phyloP scores from a whole-genome alignment of 1,140 invertebrate genomes.

The Oncopodura yosiiana region DNA sequence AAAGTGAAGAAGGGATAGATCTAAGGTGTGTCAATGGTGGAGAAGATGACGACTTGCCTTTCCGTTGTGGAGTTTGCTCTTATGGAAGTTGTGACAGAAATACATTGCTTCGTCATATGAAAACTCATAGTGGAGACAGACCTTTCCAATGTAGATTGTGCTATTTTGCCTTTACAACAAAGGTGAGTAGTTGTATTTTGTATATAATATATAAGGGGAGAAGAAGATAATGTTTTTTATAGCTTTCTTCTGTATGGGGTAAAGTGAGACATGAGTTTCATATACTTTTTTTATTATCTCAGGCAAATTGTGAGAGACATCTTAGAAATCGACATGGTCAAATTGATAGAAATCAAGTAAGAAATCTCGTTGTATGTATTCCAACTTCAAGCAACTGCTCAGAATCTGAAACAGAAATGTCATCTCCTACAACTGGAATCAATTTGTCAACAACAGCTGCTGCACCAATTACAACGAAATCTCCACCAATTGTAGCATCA shows the following conservation, averaged over 20 bases:
- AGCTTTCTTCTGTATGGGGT: neutral
- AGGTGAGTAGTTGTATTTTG: slow-evolving; percentile 41
- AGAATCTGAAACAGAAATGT: slow-evolving; percentile 33
- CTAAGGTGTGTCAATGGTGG: slow-evolving; percentile 27
- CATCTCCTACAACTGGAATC: slow-evolving; percentile 12
- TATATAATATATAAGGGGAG: neutral
- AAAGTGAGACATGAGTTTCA: neutral
- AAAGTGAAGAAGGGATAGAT: slow-evolving; percentile 46
- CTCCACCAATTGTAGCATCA: slow-evolving; percentile 21
- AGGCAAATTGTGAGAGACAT: slow-evolving; percentile 75
- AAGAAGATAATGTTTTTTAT: too few species aligned
- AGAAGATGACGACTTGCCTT: slow-evolving; percentile 50
- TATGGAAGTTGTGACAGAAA: slow-evolving; percentile 82
- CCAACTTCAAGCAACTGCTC: slow-evolving; percentile 68
- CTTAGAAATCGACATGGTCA: slow-evolving; percentile 80
- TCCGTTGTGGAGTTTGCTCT: slow-evolving; percentile 85
- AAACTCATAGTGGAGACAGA: slow-evolving; percentile 86
- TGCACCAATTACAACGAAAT: slow-evolving; percentile 27
- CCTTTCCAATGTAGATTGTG: slow-evolving; percentile 89
- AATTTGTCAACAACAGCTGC: slow-evolving; percentile 13
- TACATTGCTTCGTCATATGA: slow-evolving; percentile 76
- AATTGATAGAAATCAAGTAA: slow-evolving; percentile 70
- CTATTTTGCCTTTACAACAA: slow-evolving; percentile 92
- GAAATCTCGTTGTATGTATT: slow-evolving; percentile 73
- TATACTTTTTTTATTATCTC: slow-evolving; percentile 25